phyloP scores from a whole-genome alignment of 1,140 invertebrate species.

The Drosophila truncata region DNA sequence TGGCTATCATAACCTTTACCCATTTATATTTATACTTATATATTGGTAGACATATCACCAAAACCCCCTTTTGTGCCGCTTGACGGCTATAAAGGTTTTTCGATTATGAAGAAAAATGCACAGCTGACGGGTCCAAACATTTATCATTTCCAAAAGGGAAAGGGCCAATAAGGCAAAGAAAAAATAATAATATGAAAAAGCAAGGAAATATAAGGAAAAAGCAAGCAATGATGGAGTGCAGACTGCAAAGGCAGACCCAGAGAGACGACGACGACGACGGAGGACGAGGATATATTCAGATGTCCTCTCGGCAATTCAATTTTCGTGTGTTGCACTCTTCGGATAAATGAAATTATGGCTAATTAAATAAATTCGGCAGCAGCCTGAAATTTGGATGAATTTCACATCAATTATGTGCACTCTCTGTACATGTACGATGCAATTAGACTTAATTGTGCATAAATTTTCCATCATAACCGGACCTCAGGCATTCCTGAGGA shows the following conservation, averaged over 20 bases:
- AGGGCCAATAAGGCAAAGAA: neutral
- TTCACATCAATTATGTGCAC: conserved; percentile 27
- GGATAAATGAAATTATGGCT: conserved; percentile 36
- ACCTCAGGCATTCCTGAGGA: conserved; percentile 1
- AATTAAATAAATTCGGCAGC: conserved; percentile 36
- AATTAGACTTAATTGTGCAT: conserved; percentile 76
- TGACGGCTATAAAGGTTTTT: conserved; percentile 65
- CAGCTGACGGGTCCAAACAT: conserved; percentile 66
- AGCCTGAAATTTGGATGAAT: conserved; percentile 16
- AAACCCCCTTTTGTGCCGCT: conserved; percentile 12
- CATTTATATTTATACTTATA: neutral
- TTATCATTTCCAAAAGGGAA: conserved; percentile 55
- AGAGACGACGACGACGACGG: neutral
- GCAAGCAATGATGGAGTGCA: conserved; percentile 10
- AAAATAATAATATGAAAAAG: neutral
- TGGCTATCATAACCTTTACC: neutral
- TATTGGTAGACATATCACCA: conserved; percentile 7
- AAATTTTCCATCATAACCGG: conserved; percentile 61
- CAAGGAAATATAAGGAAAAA: neutral
- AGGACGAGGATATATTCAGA: neutral
- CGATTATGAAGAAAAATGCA: conserved; percentile 75
- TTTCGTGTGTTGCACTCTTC: conserved; percentile 15
- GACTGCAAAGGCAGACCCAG: conserved; percentile 5
- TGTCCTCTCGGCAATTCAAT: neutral
- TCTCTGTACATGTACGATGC: conserved; percentile 31